A percentile compares a stretch with the other conserved stretches of the same genome.
Evolutionary conservation across 2,797 vertebrate species (phyloP).

Genomic region (Intellagama lesueurii): DNA sequence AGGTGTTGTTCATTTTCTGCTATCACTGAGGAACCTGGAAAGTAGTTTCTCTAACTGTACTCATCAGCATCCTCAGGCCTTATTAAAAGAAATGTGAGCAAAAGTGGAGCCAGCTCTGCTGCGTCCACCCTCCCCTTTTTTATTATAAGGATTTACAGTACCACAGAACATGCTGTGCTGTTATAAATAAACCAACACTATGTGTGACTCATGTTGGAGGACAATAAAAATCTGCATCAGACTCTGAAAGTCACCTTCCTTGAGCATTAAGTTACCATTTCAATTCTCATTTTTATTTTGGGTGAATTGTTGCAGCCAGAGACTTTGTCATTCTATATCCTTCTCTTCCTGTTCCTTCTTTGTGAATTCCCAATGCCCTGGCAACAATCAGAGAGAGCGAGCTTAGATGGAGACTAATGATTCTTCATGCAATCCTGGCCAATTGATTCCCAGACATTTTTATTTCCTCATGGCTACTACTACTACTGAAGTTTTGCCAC

Average conservation of each 20-base stretch:
- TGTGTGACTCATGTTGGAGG: constrained; percentile 41
- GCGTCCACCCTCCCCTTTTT: background rate
- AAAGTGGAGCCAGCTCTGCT: constrained; percentile 28
- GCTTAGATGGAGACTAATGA: background rate
- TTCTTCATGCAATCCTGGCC: background rate
- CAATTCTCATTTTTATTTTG: constrained; percentile 46
- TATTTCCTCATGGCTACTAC: background rate
- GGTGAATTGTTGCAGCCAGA: constrained; percentile 26
- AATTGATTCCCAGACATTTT: constrained; percentile 24
- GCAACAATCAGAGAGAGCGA: background rate
- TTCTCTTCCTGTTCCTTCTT: background rate
- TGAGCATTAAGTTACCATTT: constrained; percentile 53
- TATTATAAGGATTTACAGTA: constrained; percentile 54
- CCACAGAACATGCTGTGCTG: constrained; percentile 23
- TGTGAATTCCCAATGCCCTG: constrained; percentile 21
- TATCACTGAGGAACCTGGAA: constrained; percentile 42
- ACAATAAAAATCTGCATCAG: constrained; percentile 24
- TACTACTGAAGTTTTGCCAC: background rate
- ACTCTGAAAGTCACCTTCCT: constrained; percentile 42
- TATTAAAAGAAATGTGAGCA: constrained; percentile 46
- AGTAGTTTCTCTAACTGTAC: constrained; percentile 37
- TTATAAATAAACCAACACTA: constrained; percentile 53
- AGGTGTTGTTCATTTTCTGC: constrained; percentile 9
- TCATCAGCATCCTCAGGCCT: background rate
- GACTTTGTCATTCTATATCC: background rate